A percentile compares a stretch with the other conserved stretches of the same genome.
These are phyloP conservation scores for Rhynchomys soricoides DNA, from an alignment of 2,113 vertebrate genomes.

Conservation along the genomic window DNA sequence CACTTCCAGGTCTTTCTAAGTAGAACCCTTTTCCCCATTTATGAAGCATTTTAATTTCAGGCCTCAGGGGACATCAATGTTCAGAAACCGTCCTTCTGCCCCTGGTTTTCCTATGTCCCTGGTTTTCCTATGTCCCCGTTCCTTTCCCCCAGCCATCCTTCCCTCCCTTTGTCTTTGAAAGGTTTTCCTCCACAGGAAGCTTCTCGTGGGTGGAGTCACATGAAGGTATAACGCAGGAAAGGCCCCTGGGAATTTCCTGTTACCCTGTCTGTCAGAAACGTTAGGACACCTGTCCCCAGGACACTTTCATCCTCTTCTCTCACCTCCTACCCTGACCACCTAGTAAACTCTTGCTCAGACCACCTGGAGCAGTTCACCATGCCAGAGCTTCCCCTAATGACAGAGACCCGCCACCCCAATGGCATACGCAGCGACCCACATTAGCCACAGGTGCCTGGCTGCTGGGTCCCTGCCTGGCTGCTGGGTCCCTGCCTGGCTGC, in stretches of 20 bases:
- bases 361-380: background rate
- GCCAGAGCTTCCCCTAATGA: background rate
- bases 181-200: background rate
- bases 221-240: background rate
- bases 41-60: background rate
- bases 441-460: background rate
- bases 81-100: background rate
- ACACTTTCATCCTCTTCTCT: background rate
- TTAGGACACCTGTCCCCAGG: background rate
- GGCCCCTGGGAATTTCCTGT: background rate
- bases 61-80: background rate
- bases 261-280: too few relatives aligned
- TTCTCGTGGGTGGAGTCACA: background rate
- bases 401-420: background rate
- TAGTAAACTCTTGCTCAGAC: background rate
- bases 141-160: background rate
- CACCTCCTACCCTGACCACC: background rate
- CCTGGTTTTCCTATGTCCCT: background rate
- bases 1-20: background rate
- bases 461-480: background rate
- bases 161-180: background rate
- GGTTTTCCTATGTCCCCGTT: background rate
- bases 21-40: background rate
- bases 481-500: background rate
- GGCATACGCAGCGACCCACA: fast-evolving